Percentiles rank a stretch among this genome's conserved stretches.
Conservation (phyloP, 2,888 invertebrate genomes). For the Nezara viridula region DNA sequence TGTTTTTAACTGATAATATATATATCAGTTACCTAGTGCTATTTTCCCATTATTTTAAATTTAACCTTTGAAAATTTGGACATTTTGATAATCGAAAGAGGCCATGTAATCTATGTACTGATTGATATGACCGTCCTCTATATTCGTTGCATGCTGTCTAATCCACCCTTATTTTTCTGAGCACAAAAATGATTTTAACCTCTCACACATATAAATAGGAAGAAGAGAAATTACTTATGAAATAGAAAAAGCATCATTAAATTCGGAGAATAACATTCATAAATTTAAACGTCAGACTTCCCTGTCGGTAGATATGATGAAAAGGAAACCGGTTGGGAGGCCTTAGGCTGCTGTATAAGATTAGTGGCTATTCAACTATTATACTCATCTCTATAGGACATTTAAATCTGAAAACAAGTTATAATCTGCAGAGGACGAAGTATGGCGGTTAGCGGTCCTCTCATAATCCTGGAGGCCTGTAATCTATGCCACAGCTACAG, state of each 20-base stretch:
- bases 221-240: no score
- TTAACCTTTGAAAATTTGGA: no score
- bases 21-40: no score
- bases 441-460: not conserved
- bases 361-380: not conserved
- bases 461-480: not conserved
- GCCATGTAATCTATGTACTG: no score
- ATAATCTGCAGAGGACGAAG: not conserved
- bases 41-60: no score
- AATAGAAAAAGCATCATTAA: not conserved
- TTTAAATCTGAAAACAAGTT: not conserved
- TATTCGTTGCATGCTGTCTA: no score
- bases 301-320: not conserved
- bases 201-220: no score
- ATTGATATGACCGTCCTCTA: no score
- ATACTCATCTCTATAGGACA: not conserved
- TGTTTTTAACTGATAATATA: no score
- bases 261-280: not conserved
- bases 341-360: not conserved
- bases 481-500: not conserved
- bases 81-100: no score
- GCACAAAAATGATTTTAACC: no score
- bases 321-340: not conserved
- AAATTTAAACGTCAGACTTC: not conserved
- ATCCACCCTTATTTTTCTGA: no score